A percentile compares a stretch with the other conserved stretches of the same genome.
Evolutionary conservation across 2,888 invertebrate species (phyloP).

Genomic region (Callyntrura sp.): DNA sequence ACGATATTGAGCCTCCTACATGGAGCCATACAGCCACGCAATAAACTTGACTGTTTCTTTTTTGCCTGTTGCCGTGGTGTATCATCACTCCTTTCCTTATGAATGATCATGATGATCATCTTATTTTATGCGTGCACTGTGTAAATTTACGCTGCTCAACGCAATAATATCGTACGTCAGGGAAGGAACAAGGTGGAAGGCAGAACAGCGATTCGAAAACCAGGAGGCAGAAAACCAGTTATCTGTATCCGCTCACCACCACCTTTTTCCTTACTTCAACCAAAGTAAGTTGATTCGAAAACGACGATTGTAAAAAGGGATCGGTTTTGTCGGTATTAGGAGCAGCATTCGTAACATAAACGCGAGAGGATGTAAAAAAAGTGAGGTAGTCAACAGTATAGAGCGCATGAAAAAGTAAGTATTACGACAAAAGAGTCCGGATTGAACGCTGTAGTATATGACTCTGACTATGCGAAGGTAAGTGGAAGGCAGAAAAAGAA

Average conservation of each 20-base stretch:
- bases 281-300: background rate
- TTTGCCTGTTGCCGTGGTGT: no score
- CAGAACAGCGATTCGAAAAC: slow-evolving; percentile 45
- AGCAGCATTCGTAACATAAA: no score
- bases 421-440: background rate
- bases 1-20: no score
- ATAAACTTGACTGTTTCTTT: no score
- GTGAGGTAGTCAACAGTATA: background rate
- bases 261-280: background rate
- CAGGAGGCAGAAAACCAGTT: no score
- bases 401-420: background rate
- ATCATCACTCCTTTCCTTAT: no score
- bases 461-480: no score
- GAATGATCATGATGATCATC: background rate
- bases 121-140: slow-evolving; percentile 40
- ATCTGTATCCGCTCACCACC: slow-evolving; percentile 59
- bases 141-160: background rate
- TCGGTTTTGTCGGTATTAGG: no score
- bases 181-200: no score
- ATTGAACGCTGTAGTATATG: background rate
- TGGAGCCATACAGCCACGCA: no score
- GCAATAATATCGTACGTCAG: background rate
- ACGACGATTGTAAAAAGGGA: background rate
- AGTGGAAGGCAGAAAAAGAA: slow-evolving; percentile 19
- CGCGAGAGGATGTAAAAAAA: background rate